A percentile compares a stretch with the other conserved stretches of the same genome.
phyloP scores from a whole-genome alignment of 2,888 invertebrate species.

The Coronaproctus castanopsis region DNA sequence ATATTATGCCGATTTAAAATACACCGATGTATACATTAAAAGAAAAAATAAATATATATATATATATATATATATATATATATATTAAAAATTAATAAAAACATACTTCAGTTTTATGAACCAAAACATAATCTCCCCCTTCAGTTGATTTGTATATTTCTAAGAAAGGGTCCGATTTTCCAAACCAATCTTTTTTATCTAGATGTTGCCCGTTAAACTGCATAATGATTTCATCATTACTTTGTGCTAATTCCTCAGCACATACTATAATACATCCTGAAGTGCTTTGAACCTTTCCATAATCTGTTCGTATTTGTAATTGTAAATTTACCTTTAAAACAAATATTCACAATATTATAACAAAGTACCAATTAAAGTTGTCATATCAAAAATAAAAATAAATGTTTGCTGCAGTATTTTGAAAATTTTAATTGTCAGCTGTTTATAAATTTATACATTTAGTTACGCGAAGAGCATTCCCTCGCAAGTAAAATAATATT shows the following conservation, averaged over 20 bases:
- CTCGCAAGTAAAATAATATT: neutral
- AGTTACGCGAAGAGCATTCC: neutral
- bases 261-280: constrained; percentile 21
- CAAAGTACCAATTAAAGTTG: too few species aligned
- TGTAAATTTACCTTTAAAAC: constrained; percentile 22
- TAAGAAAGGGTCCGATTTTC: constrained; percentile 26
- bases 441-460: neutral
- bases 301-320: constrained; percentile 14
- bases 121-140: constrained; percentile 28
- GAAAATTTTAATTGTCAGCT: neutral
- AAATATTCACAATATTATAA: neutral
- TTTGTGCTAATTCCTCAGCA: constrained; percentile 25
- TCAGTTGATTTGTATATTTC: constrained; percentile 28
- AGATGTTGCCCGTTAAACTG: constrained; percentile 25
- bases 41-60: too few species aligned
- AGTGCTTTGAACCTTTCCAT: constrained; percentile 12
- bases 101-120: constrained; percentile 33
- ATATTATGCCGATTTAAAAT: too few species aligned
- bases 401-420: neutral
- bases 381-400: neutral
- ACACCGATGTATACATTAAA: too few species aligned
- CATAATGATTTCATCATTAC: constrained; percentile 25
- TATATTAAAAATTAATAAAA: neutral
- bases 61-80: neutral
- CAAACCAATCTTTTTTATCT: constrained; percentile 26